Evolutionary conservation across 2,797 vertebrate species (phyloP).

Genomic region (Rhinella marina): DNA sequence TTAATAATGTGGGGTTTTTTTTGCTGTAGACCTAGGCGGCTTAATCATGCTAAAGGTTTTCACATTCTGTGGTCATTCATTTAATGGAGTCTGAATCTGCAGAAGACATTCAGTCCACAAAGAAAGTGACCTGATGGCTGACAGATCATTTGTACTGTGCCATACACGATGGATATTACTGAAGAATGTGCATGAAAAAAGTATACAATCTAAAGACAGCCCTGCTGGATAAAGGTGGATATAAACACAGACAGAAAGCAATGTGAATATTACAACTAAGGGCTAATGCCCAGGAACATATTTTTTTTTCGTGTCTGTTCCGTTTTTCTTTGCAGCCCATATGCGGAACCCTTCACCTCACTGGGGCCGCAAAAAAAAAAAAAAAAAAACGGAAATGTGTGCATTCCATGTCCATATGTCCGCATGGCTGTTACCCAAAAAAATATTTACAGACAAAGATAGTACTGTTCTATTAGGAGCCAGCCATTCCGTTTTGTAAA

Average conservation of each 20-base stretch:
- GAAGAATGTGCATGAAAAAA: background rate
- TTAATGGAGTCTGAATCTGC: slow-evolving; percentile 11
- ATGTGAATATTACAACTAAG: background rate
- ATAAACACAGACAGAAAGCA: background rate
- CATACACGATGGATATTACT: background rate
- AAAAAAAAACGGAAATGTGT: too few relatives aligned
- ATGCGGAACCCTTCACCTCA: too few relatives aligned
- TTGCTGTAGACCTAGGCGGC: background rate
- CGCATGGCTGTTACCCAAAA: too few relatives aligned
- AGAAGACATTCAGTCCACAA: background rate
- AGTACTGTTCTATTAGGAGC: too few relatives aligned
- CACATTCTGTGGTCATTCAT: slow-evolving; percentile 3
- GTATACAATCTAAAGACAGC: background rate
- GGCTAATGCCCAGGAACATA: background rate
- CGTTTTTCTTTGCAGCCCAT: too few relatives aligned
- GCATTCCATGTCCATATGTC: too few relatives aligned
- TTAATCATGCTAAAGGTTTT: slow-evolving; percentile 1
- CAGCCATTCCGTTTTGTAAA: too few relatives aligned
- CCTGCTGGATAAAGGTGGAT: background rate
- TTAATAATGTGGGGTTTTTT: background rate
- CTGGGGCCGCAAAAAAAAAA: too few relatives aligned
- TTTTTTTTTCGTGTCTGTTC: background rate
- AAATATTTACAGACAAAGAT: too few relatives aligned
- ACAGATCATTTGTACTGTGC: slow-evolving; percentile 6
- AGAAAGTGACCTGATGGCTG: background rate